These are phyloP conservation scores for Himantopus leucocephalus DNA, from an alignment of 2,113 vertebrate species.

Conservation along the genomic window DNA sequence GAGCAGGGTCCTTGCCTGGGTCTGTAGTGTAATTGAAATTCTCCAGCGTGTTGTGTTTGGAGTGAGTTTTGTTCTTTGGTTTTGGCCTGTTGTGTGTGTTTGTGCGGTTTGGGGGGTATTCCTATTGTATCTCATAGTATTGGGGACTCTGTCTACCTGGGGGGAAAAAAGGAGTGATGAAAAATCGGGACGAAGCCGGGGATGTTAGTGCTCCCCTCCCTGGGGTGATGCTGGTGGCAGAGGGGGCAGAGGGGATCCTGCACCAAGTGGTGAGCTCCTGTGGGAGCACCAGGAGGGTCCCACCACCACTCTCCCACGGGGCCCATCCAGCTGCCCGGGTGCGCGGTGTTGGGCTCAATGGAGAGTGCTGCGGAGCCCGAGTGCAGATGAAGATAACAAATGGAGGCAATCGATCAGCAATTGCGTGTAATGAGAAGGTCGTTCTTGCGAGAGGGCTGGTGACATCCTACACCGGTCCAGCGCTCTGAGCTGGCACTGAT, in stretches of 20 bases:
- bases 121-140: accelerated
- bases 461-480: not conserved
- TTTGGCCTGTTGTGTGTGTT: not conserved
- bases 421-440: not conserved
- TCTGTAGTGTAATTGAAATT: not conserved
- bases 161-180: not conserved
- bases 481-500: not conserved
- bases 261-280: accelerated
- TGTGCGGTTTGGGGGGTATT: not conserved
- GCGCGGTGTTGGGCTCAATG: accelerated
- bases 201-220: accelerated
- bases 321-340: accelerated
- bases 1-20: not conserved
- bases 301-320: accelerated
- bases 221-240: not conserved
- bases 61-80: not conserved
- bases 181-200: accelerated
- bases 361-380: not conserved
- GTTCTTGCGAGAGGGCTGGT: not conserved
- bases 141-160: not conserved
- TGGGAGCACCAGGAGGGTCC: not conserved
- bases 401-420: not conserved
- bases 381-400: not conserved
- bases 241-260: not conserved
- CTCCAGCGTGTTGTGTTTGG: not conserved